A percentile compares a stretch with the other conserved stretches of the same genome.
These are phyloP conservation scores for Sebastes vulpes DNA, from an alignment of 2,797 vertebrate genomes.

Conservation along the genomic window DNA sequence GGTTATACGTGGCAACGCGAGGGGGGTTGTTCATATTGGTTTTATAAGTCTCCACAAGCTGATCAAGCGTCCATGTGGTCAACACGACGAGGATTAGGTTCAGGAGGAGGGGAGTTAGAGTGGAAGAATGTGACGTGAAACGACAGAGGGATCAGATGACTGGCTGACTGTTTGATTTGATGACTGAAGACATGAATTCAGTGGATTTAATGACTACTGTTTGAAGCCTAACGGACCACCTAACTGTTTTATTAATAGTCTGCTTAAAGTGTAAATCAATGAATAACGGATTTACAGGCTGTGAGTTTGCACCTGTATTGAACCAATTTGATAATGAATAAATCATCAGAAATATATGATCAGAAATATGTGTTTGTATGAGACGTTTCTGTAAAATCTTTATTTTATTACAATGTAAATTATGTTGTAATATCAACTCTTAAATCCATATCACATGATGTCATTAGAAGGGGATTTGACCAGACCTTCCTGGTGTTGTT, in stretches of 20 bases:
- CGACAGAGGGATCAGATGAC: constrained; percentile 12
- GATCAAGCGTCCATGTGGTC: constrained; percentile 53
- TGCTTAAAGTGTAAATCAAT: background rate
- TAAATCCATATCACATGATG: constrained; percentile 30
- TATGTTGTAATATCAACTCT: background rate
- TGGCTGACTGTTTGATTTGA: background rate
- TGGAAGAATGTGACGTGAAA: constrained; percentile 3
- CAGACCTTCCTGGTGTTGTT: background rate
- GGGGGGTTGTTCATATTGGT: constrained; percentile 37
- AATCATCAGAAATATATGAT: background rate
- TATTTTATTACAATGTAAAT: background rate
- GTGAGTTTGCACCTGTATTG: background rate
- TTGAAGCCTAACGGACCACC: background rate
- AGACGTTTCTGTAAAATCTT: background rate
- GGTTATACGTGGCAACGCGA: constrained; percentile 12
- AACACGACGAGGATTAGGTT: constrained; percentile 55
- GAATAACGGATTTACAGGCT: background rate
- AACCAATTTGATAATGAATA: background rate
- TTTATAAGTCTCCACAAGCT: constrained; percentile 56
- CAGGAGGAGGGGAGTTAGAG: constrained; percentile 9
- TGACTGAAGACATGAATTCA: background rate
- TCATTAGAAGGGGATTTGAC: background rate
- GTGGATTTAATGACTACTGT: background rate
- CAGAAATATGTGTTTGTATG: background rate
- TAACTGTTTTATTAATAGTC: too few species aligned